Conservation (phyloP, 2,797 vertebrate genomes). For the Gymnocypris eckloni region DNA sequence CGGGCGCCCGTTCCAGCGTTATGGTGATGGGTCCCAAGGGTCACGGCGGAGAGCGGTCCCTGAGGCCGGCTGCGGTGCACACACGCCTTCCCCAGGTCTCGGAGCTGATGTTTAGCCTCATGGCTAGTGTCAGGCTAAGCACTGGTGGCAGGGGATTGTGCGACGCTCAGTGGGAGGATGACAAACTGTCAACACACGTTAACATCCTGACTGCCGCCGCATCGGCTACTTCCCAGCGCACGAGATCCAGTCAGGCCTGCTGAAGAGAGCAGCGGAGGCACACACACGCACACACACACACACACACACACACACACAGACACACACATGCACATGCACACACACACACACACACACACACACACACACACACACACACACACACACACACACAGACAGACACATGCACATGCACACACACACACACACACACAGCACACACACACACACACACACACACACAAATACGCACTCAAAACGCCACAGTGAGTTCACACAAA, state of each 20-base stretch:
- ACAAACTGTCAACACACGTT: constrained; percentile 61
- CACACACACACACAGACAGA: neutral
- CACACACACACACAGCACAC: neutral
- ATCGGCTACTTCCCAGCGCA: constrained; percentile 60
- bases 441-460: neutral
- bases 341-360: neutral
- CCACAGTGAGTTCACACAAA: constrained; percentile 61
- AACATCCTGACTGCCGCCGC: constrained; percentile 35
- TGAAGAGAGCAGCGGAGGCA: constrained; percentile 45
- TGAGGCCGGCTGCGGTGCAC: constrained; percentile 17
- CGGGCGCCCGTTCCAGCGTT: neutral
- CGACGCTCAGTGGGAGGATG: constrained; percentile 64
- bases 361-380: neutral
- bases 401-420: neutral
- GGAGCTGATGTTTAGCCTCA: constrained; percentile 62
- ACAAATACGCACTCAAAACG: neutral
- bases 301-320: neutral
- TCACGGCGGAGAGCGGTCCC: neutral
- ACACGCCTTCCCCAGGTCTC: constrained; percentile 43
- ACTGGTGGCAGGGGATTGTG: constrained; percentile 63
- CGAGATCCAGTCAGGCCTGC: constrained; percentile 25
- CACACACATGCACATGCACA: neutral
- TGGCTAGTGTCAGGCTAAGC: constrained; percentile 68
- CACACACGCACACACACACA: constrained; percentile 1
- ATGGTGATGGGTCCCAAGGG: neutral